These are phyloP conservation scores for Spilarctia lutea DNA, from an alignment of 2,888 invertebrate genomes.

Conservation along the genomic window DNA sequence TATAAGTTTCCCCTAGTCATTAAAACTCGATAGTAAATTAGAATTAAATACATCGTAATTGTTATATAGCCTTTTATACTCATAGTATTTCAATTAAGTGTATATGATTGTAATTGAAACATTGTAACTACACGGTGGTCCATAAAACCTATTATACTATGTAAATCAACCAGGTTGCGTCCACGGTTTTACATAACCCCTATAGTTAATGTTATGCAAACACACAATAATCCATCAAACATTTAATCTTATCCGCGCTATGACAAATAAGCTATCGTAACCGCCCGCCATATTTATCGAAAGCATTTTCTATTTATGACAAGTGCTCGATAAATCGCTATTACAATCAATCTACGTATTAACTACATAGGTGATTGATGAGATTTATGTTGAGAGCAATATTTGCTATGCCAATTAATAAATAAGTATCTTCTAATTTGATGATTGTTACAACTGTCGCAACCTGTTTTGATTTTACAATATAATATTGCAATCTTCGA, in stretches of 20 bases:
- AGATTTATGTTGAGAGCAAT: constrained; percentile 44
- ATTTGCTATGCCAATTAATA: background rate
- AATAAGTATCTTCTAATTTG: background rate
- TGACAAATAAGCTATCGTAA: constrained; percentile 52
- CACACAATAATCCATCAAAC: constrained; percentile 47
- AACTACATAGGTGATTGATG: constrained; percentile 53
- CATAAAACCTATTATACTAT: constrained; percentile 19
- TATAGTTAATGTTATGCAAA: constrained; percentile 39
- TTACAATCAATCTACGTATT: constrained; percentile 58
- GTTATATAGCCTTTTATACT: background rate
- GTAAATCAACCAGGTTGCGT: constrained; percentile 28
- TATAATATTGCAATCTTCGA: no score
- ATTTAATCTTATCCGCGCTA: constrained; percentile 50
- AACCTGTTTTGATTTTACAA: no score
- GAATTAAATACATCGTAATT: background rate
- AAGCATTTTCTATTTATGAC: constrained; percentile 62
- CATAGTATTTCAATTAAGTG: constrained; percentile 12
- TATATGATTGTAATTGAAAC: background rate
- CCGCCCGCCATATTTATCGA: constrained; percentile 38
- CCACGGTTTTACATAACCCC: constrained; percentile 40
- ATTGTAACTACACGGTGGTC: constrained; percentile 13
- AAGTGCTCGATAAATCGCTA: constrained; percentile 60
- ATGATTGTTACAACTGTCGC: background rate
- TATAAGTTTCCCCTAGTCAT: background rate
- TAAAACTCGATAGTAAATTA: background rate